These are phyloP conservation scores for Xerus rutilus DNA, from an alignment of 2,797 vertebrate species.

Conservation along the genomic window DNA sequence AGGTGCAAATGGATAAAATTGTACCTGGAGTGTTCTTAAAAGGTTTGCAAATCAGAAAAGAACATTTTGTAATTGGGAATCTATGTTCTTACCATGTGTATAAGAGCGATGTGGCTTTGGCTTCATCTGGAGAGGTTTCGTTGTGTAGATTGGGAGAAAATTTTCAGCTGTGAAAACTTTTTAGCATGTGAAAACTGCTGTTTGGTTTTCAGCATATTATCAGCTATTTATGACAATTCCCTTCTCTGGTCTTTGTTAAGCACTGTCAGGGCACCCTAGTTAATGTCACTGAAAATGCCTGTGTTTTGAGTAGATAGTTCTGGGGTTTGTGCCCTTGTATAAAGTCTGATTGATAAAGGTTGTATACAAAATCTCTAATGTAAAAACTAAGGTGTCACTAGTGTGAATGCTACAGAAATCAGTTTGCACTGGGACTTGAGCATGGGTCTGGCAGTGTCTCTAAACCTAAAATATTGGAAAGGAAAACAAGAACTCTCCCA, in stretches of 20 bases:
- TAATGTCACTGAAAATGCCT: neutral
- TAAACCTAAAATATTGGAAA: slow-evolving; percentile 8
- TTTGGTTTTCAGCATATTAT: neutral
- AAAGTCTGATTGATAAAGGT: neutral
- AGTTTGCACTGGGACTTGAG: neutral
- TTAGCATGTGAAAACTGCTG: neutral
- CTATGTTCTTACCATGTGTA: neutral
- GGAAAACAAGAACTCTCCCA: neutral
- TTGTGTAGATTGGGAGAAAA: neutral
- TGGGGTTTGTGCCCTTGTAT: neutral
- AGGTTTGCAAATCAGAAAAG: slow-evolving; percentile 65
- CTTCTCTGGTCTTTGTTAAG: neutral
- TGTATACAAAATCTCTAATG: neutral
- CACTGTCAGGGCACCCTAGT: neutral
- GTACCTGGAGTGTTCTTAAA: slow-evolving; percentile 59
- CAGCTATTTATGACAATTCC: neutral
- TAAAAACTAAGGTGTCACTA: neutral
- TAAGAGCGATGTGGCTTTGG: neutral
- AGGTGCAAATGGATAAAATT: slow-evolving; percentile 67
- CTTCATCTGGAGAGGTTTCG: neutral
- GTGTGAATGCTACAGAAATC: neutral
- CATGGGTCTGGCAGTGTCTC: neutral
- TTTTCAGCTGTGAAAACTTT: neutral
- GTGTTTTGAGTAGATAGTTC: neutral
- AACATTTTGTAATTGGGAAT: slow-evolving; percentile 40